Evolutionary conservation across 2,113 vertebrate genomes (phyloP).

Genomic region (Cichladusa arquata): DNA sequence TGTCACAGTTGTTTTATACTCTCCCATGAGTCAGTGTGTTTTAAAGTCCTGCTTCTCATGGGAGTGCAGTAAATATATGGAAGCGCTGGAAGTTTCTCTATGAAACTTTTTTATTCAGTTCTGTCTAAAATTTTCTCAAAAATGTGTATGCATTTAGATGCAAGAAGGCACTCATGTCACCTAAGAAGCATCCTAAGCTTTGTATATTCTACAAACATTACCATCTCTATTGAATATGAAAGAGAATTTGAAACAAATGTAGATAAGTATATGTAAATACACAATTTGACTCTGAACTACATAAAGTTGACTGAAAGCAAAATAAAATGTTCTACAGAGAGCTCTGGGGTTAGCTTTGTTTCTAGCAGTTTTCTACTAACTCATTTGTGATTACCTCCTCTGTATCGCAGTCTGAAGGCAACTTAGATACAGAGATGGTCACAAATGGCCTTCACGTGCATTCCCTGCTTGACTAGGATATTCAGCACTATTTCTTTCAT

Average conservation of each 20-base stretch:
- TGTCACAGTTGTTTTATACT: not conserved
- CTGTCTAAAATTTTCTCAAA: not conserved
- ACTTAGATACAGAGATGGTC: not conserved
- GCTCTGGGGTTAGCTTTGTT: not conserved
- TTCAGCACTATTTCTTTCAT: not conserved
- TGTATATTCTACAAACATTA: not conserved
- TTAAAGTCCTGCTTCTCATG: not conserved
- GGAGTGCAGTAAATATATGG: not conserved
- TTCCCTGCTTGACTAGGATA: not conserved
- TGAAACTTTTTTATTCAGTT: not conserved
- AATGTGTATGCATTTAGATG: not conserved
- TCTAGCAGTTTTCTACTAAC: not conserved
- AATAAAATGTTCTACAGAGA: not conserved
- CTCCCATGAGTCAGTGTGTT: not conserved
- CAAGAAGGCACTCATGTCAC: not conserved
- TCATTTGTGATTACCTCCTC: not conserved
- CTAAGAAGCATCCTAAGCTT: not conserved
- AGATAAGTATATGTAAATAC: not conserved
- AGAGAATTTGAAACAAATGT: not conserved
- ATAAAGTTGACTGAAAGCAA: not conserved
- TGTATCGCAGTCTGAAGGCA: not conserved
- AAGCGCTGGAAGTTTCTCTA: not conserved
- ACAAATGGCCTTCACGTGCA: not conserved
- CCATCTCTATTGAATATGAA: not conserved
- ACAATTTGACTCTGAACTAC: not conserved